Percentiles rank a stretch among this genome's conserved stretches.
phyloP scores from a whole-genome alignment of 2,888 invertebrate genomes.

The Ceramica pisi region DNA sequence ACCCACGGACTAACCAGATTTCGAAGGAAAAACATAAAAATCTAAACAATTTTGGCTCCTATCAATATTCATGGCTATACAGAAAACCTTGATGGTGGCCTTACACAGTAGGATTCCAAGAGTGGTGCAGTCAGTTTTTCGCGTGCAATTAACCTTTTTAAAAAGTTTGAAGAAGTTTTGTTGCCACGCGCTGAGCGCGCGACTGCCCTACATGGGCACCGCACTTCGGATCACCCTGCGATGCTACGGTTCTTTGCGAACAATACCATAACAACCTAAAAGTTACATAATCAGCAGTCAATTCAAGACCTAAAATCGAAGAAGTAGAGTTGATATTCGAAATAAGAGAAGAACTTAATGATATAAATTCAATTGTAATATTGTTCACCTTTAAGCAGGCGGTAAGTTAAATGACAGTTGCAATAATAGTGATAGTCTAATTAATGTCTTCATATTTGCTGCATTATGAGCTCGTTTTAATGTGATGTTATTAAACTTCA shows the following conservation, averaged over 20 bases:
- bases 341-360: slow-evolving; percentile 37
- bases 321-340: slow-evolving; percentile 43
- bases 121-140: slow-evolving; percentile 81
- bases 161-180: slow-evolving; percentile 75
- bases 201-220: slow-evolving; percentile 78
- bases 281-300: slow-evolving; percentile 15
- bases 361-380: slow-evolving; percentile 62
- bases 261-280: slow-evolving; percentile 57
- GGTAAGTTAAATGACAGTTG: slow-evolving; percentile 54
- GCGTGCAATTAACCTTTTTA: slow-evolving; percentile 83
- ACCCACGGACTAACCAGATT: slow-evolving; percentile 76
- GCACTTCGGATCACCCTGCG: slow-evolving; percentile 61
- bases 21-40: slow-evolving; percentile 74
- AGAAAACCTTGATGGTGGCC: slow-evolving; percentile 85
- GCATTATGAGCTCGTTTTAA: slow-evolving; percentile 25
- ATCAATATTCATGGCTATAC: slow-evolving; percentile 84
- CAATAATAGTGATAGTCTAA: slow-evolving; percentile 56
- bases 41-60: slow-evolving; percentile 80
- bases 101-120: slow-evolving; percentile 79
- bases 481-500: slow-evolving; percentile 17
- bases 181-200: slow-evolving; percentile 85
- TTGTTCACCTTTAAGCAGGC: slow-evolving; percentile 55
- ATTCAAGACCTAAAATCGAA: slow-evolving; percentile 41
- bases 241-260: slow-evolving; percentile 55
- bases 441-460: slow-evolving; percentile 59